These are phyloP conservation scores for Clarias fuscus DNA, from an alignment of 2,797 vertebrate species.

Conservation along the genomic window DNA sequence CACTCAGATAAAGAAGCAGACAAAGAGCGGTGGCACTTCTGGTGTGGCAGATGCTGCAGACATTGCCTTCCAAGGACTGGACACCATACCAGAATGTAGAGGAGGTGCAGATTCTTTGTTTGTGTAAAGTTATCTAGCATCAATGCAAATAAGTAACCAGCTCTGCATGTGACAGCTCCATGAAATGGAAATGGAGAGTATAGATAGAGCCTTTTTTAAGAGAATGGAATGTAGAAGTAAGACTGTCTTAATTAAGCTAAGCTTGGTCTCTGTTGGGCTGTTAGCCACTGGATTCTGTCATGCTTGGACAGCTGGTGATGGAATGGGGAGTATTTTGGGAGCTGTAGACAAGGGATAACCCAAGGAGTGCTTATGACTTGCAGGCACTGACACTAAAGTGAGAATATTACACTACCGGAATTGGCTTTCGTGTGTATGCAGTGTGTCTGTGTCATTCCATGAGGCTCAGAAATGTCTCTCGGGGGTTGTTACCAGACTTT, in stretches of 20 bases:
- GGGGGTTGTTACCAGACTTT: constrained; percentile 58
- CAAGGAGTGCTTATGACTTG: constrained; percentile 57
- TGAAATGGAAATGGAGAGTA: constrained; percentile 27
- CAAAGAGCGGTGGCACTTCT: constrained; percentile 35
- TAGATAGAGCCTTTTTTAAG: constrained; percentile 30
- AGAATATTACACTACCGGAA: constrained; percentile 49
- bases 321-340: constrained; percentile 47
- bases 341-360: constrained; percentile 50
- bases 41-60: constrained; percentile 63
- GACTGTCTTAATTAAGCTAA: constrained; percentile 57
- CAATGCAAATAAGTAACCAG: constrained; percentile 30
- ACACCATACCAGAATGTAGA: constrained; percentile 35
- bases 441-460: constrained; percentile 46
- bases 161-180: constrained; percentile 31
- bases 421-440: constrained; percentile 44
- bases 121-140: constrained; percentile 49
- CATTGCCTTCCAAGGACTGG: constrained; percentile 48
- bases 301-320: constrained; percentile 52
- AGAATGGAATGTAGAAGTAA: constrained; percentile 43
- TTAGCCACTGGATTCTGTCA: constrained; percentile 55
- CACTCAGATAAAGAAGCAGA: constrained; percentile 50
- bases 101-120: constrained; percentile 50
- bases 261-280: constrained; percentile 53
- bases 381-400: constrained; percentile 54
- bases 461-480: constrained; percentile 50